A percentile compares a stretch with the other conserved stretches of the same genome.
These are phyloP conservation scores for Heliconius nattereri DNA, from an alignment of 1,140 invertebrate species.

Conservation along the genomic window DNA sequence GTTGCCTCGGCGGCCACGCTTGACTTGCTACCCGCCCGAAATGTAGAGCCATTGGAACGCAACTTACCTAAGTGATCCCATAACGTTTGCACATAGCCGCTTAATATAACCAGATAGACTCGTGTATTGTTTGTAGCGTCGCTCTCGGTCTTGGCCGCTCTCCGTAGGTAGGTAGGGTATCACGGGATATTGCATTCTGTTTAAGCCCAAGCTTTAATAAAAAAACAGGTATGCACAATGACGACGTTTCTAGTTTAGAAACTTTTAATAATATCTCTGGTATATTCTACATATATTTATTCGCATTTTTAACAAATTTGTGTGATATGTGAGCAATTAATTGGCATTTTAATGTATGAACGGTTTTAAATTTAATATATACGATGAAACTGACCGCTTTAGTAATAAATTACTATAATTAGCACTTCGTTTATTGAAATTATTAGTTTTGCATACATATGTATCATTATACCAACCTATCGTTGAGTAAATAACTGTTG, in stretches of 20 bases:
- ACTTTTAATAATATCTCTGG: not conserved
- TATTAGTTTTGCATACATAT: not conserved
- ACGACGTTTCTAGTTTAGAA: not conserved
- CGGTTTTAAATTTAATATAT: slow-evolving; percentile 2
- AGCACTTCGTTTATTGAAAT: slow-evolving; percentile 30
- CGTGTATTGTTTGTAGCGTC: slow-evolving; percentile 76
- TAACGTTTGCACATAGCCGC: slow-evolving; percentile 43
- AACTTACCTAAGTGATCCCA: slow-evolving; percentile 9
- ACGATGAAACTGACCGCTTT: not conserved
- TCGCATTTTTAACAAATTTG: not conserved
- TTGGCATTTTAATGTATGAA: not conserved
- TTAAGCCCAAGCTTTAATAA: slow-evolving; percentile 31
- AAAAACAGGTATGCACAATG: slow-evolving; percentile 63
- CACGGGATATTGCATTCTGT: slow-evolving; percentile 2
- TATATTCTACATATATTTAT: too few species aligned
- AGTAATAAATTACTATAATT: slow-evolving; percentile 34
- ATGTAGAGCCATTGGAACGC: slow-evolving; percentile 42
- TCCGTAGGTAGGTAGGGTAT: slow-evolving; percentile 57
- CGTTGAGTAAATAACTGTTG: slow-evolving; percentile 15
- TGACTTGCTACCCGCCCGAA: slow-evolving; percentile 54
- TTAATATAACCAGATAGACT: slow-evolving; percentile 74
- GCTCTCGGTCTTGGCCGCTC: slow-evolving; percentile 70
- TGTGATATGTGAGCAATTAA: not conserved
- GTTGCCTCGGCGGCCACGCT: slow-evolving; percentile 71
- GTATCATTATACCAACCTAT: slow-evolving; percentile 9